Conservation (phyloP, 2,888 invertebrate genomes). For the Zhuqinia jingwanae region DNA sequence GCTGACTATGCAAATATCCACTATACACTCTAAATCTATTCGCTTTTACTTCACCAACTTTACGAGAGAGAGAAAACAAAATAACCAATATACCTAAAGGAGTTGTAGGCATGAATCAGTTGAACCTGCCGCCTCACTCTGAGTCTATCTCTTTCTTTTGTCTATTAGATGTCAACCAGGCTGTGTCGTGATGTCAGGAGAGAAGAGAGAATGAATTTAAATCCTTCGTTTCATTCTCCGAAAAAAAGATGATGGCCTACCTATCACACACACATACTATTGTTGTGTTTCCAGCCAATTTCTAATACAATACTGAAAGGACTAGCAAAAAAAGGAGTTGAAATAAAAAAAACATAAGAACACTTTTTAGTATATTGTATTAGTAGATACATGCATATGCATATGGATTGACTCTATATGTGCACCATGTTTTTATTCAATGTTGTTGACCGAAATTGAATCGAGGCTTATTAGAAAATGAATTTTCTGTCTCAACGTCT, state of each 20-base stretch:
- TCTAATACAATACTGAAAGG: neutral
- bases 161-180: neutral
- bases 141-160: neutral
- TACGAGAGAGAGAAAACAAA: neutral
- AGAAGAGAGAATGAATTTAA: conserved; percentile 16
- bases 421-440: neutral
- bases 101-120: neutral
- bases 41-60: neutral
- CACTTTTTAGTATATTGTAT: neutral
- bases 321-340: neutral
- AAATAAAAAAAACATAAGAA: neutral
- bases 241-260: conserved; percentile 16
- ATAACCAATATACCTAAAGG: neutral
- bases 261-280: neutral
- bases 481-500: neutral
- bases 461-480: conserved; percentile 53
- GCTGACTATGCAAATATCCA: conserved; percentile 8
- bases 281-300: neutral
- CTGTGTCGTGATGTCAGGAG: neutral
- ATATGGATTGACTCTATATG: neutral
- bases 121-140: neutral
- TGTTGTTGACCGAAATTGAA: conserved; percentile 37
- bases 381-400: neutral
- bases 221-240: neutral
- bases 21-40: neutral